These are phyloP conservation scores for Philonicus albiceps DNA, from an alignment of 2,888 invertebrate genomes.

Conservation along the genomic window DNA sequence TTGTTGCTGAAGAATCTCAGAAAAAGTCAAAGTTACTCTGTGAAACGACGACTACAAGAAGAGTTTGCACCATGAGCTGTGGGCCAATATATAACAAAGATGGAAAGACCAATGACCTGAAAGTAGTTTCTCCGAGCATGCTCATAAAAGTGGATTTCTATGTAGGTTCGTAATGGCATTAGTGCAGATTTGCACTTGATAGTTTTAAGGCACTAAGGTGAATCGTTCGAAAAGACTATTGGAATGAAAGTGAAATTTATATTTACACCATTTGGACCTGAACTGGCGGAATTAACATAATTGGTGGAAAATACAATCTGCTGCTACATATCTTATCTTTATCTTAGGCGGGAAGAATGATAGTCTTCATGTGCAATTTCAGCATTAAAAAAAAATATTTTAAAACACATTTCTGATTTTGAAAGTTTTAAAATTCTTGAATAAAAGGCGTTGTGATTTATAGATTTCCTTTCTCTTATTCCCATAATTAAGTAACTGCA, in stretches of 20 bases:
- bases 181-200: neutral
- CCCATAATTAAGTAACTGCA: neutral
- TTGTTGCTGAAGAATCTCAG: neutral
- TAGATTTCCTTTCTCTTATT: neutral
- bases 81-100: neutral
- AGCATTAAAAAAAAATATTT: neutral
- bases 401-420: neutral
- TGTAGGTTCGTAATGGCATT: slow-evolving; percentile 12
- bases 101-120: neutral
- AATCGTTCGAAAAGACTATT: neutral
- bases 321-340: neutral
- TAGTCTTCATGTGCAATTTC: neutral
- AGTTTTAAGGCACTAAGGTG: neutral
- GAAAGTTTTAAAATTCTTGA: neutral
- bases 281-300: neutral
- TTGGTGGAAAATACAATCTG: neutral
- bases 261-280: neutral
- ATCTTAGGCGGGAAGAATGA: neutral
- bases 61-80: neutral
- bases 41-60: neutral
- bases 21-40: neutral
- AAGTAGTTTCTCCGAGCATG: neutral
- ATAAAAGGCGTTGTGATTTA: neutral
- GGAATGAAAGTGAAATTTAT: neutral
- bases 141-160: slow-evolving; percentile 11